Conservation (phyloP, 2,113 vertebrate genomes). For the Onychostoma macrolepis region DNA sequence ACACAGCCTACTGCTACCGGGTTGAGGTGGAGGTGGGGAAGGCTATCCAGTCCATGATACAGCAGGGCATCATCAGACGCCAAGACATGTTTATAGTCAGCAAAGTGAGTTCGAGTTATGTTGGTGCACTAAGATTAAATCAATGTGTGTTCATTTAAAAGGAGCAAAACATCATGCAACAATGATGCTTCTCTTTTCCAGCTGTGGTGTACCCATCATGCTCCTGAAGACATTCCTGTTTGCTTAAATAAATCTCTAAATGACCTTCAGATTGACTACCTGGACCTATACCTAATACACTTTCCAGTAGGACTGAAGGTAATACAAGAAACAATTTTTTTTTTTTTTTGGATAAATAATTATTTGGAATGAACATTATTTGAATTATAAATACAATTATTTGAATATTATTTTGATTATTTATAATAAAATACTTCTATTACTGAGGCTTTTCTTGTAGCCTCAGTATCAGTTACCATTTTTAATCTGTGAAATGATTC, state of each 20-base stretch:
- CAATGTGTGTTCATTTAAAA: neutral
- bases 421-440: too few relatives aligned
- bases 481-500: neutral
- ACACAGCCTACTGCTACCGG: constrained; percentile 70
- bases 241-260: constrained; percentile 72
- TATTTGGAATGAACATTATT: too few relatives aligned
- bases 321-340: neutral
- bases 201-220: constrained; percentile 73
- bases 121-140: neutral
- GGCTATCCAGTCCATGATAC: constrained; percentile 72
- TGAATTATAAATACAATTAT: too few relatives aligned
- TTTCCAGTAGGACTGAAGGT: constrained; percentile 78
- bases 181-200: constrained; percentile 47
- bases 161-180: neutral
- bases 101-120: constrained; percentile 67
- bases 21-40: constrained; percentile 74
- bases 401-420: too few relatives aligned
- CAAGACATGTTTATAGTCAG: constrained; percentile 78
- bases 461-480: neutral
- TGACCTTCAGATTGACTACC: constrained; percentile 74
- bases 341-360: too few relatives aligned
- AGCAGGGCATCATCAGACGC: constrained; percentile 73
- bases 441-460: neutral
- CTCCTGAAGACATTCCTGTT: constrained; percentile 69
- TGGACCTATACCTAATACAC: constrained; percentile 80